phyloP scores from a whole-genome alignment of 2,888 invertebrate species.

The Bruchidius siliquastri region DNA sequence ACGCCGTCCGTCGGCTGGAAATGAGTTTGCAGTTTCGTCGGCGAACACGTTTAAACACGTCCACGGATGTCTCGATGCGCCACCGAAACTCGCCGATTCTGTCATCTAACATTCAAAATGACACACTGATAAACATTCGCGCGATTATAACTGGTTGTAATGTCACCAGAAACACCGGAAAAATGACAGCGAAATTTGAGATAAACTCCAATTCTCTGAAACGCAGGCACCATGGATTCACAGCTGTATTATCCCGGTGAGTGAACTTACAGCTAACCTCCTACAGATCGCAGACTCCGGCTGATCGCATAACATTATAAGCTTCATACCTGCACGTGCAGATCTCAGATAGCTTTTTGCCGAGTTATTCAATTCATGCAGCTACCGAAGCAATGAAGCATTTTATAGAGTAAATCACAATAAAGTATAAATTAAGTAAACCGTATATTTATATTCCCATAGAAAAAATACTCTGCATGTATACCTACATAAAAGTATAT shows the following conservation, averaged over 20 bases:
- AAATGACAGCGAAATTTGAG: neutral
- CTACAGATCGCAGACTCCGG: too few relatives aligned
- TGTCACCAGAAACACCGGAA: neutral
- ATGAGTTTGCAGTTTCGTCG: neutral
- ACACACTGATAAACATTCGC: neutral
- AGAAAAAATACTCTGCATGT: too few relatives aligned
- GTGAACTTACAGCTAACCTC: neutral
- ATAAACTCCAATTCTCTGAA: neutral
- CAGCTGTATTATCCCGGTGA: neutral
- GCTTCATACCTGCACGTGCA: too few relatives aligned
- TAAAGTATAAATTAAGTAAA: too few relatives aligned
- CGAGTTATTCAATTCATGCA: too few relatives aligned
- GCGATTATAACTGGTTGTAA: neutral
- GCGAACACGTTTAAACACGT: neutral
- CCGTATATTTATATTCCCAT: too few relatives aligned
- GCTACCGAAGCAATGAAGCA: too few relatives aligned
- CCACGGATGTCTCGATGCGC: neutral
- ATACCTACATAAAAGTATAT: too few relatives aligned
- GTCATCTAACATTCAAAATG: neutral
- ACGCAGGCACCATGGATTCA: neutral
- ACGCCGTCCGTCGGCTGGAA: neutral
- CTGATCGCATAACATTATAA: too few relatives aligned
- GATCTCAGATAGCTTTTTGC: too few relatives aligned
- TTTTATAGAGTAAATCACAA: too few relatives aligned
- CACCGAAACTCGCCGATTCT: neutral